Evolutionary conservation across 2,888 invertebrate genomes (phyloP).

Genomic region (Drosophila neutralis): DNA sequence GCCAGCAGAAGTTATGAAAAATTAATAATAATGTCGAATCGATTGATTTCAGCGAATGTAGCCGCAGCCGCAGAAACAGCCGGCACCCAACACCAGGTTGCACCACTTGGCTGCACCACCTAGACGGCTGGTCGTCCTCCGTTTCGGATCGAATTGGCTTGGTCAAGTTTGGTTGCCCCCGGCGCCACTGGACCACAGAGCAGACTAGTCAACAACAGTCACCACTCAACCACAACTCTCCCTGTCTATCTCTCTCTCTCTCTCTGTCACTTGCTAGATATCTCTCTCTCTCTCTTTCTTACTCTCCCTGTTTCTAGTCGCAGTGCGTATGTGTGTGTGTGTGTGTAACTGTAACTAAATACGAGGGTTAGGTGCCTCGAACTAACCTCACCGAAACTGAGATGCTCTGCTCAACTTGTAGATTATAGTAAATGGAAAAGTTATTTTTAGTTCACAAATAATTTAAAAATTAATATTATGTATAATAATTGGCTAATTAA

Average conservation of each 20-base stretch:
- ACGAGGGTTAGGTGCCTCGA: constrained; percentile 19
- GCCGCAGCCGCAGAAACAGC: constrained; percentile 18
- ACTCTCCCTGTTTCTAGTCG: constrained; percentile 6
- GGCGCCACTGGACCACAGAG: constrained; percentile 54
- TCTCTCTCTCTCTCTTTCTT: neutral
- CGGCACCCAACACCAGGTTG: constrained; percentile 23
- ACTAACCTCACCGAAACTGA: neutral
- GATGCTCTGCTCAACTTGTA: constrained; percentile 18
- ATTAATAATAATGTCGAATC: constrained; percentile 84
- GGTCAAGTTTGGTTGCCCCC: constrained; percentile 67
- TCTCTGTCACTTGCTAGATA: neutral
- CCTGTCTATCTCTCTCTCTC: neutral
- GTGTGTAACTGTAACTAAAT: constrained; percentile 78
- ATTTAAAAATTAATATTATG: neutral
- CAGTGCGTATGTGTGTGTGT: constrained; percentile 51
- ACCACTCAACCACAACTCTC: constrained; percentile 48
- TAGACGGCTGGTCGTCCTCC: constrained; percentile 69
- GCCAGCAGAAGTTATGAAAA: constrained; percentile 84
- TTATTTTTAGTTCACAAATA: neutral
- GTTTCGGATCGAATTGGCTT: constrained; percentile 68
- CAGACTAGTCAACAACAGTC: constrained; percentile 36
- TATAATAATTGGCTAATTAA: neutral
- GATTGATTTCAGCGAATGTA: constrained; percentile 81
- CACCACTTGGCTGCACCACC: constrained; percentile 55
- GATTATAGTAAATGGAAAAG: neutral